Conservation (phyloP, 2,113 vertebrate species). For the Dolichotis patagonum region DNA sequence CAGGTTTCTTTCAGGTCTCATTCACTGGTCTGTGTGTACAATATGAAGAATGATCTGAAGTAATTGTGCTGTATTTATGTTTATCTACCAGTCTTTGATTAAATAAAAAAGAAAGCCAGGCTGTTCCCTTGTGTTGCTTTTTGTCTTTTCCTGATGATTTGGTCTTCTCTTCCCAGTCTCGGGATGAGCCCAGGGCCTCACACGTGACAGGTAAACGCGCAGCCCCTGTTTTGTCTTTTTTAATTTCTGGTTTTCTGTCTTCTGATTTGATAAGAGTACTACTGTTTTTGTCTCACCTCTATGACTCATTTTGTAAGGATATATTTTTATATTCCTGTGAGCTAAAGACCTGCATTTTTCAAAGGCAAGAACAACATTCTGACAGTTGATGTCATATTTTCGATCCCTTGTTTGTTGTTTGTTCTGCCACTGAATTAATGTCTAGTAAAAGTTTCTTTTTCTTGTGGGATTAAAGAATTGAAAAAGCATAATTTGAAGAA, state of each 20-base stretch:
- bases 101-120: slow-evolving; percentile 88
- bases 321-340: not conserved
- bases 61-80: slow-evolving; percentile 92
- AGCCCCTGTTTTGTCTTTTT: not conserved
- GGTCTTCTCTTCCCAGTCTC: not conserved
- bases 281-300: not conserved
- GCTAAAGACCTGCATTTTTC: not conserved
- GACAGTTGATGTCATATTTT: not conserved
- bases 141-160: not conserved
- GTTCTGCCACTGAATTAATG: not conserved
- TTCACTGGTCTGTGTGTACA: slow-evolving; percentile 88
- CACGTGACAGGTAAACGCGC: not conserved
- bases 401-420: not conserved
- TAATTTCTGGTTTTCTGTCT: not conserved
- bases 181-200: not conserved
- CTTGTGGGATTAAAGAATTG: not conserved
- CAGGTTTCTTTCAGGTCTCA: slow-evolving; percentile 86
- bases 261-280: not conserved
- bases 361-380: not conserved
- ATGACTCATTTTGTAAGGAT: not conserved
- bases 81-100: slow-evolving; percentile 90
- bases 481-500: not conserved
- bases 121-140: not conserved
- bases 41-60: slow-evolving; percentile 90
- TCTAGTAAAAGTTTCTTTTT: not conserved